Conservation (phyloP, 2,797 vertebrate genomes). For the Chrysocyon brachyurus region DNA sequence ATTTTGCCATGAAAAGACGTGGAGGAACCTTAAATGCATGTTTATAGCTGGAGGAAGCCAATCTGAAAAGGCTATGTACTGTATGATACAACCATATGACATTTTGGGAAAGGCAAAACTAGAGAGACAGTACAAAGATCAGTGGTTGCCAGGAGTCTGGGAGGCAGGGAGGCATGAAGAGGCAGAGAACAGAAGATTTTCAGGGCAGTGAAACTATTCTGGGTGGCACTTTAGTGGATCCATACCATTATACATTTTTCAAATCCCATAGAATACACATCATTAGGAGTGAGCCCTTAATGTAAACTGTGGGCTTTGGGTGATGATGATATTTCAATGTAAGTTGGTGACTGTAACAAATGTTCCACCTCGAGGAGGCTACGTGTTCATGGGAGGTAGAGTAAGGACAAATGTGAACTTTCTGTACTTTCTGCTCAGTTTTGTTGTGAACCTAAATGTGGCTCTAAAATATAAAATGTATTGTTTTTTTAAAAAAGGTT, state of each 20-base stretch:
- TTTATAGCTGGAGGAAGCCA: neutral
- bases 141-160: neutral
- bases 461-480: neutral
- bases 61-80: neutral
- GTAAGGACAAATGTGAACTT: neutral
- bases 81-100: neutral
- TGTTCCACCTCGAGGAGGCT: neutral
- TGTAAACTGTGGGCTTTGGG: neutral
- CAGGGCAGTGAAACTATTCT: neutral
- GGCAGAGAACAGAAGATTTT: neutral
- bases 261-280: neutral
- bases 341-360: neutral
- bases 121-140: neutral
- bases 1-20: neutral
- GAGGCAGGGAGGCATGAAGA: neutral
- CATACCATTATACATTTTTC: neutral
- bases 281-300: neutral
- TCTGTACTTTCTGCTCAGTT: neutral
- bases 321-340: neutral
- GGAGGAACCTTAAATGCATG: neutral
- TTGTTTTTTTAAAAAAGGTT: neutral
- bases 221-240: too few species aligned
- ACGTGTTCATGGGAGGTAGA: neutral
- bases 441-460: neutral
- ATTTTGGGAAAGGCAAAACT: neutral